A percentile compares a stretch with the other conserved stretches of the same genome.
Conservation (phyloP, 2,888 invertebrate genomes). For the Andrena praecox region DNA sequence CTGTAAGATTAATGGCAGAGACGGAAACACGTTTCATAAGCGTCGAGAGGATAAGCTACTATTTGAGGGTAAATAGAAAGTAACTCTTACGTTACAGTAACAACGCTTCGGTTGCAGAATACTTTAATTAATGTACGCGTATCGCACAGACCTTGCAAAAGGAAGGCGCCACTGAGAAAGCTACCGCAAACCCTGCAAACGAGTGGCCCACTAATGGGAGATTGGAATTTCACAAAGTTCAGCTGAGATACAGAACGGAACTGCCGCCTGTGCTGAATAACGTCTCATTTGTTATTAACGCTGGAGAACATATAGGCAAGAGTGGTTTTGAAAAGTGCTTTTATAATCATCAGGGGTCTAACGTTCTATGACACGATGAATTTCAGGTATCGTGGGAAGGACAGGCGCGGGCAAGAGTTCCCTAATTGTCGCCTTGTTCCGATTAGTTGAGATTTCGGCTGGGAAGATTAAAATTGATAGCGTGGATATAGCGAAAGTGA, state of each 20-base stretch:
- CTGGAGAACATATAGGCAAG: constrained; percentile 87
- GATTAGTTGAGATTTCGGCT: constrained; percentile 86
- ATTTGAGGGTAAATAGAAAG: constrained; percentile 75
- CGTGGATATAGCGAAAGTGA: constrained; percentile 84
- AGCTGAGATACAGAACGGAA: constrained; percentile 85
- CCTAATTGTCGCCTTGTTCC: constrained; percentile 87
- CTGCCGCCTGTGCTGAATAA: constrained; percentile 86
- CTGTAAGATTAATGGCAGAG: constrained; percentile 85
- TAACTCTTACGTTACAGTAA: background rate
- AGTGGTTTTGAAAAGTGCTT: background rate
- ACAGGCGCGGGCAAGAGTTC: constrained; percentile 87
- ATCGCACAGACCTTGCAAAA: constrained; percentile 69
- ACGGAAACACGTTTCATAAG: constrained; percentile 85
- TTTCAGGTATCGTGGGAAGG: constrained; percentile 85
- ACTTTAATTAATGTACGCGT: constrained; percentile 16
- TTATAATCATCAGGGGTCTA: background rate
- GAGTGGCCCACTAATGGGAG: constrained; percentile 86
- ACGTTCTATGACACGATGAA: constrained; percentile 22
- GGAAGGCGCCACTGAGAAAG: constrained; percentile 69
- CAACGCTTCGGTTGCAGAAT: background rate
- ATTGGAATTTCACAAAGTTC: constrained; percentile 86
- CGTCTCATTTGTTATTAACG: constrained; percentile 86
- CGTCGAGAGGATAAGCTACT: constrained; percentile 85
- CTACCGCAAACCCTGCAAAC: constrained; percentile 73
- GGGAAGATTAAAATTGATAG: constrained; percentile 87